A percentile compares a stretch with the other conserved stretches of the same genome.
Evolutionary conservation across 1,140 invertebrate genomes (phyloP).

Genomic region (Drosophila mauritiana): DNA sequence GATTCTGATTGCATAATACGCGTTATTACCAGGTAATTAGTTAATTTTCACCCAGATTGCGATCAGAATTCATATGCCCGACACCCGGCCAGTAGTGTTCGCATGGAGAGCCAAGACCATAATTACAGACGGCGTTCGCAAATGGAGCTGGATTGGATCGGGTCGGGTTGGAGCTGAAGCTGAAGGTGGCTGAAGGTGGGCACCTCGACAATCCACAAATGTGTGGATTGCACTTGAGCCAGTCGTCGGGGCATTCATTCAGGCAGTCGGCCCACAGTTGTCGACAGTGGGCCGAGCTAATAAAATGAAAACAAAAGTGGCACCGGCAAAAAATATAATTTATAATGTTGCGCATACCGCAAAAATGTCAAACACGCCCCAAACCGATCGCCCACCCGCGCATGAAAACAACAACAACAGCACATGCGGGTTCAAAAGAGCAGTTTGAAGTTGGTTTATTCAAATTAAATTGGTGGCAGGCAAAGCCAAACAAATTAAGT

Average conservation of each 20-base stretch:
- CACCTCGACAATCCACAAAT: constrained; percentile 41
- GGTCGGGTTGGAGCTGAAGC: constrained; percentile 9
- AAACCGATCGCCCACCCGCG: constrained; percentile 33
- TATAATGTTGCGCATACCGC: constrained; percentile 71
- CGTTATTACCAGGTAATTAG: constrained; percentile 54
- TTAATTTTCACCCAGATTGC: constrained; percentile 34
- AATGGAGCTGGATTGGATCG: constrained; percentile 62
- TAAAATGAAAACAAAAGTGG: constrained; percentile 65
- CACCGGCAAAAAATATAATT: constrained; percentile 79
- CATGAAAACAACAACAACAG: constrained; percentile 5
- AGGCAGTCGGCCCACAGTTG: constrained; percentile 61
- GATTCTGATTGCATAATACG: constrained; percentile 47
- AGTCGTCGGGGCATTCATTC: constrained; percentile 12
- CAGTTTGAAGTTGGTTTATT: constrained; percentile 63
- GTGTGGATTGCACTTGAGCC: constrained; percentile 74
- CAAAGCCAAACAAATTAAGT: constrained; percentile 73
- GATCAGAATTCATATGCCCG: constrained; percentile 23
- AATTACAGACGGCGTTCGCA: constrained; percentile 51
- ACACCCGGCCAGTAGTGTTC: constrained; percentile 13
- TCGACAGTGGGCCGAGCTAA: constrained; percentile 54
- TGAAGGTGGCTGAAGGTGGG: constrained; percentile 23
- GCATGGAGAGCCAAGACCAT: constrained; percentile 28
- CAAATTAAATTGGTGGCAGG: constrained; percentile 71
- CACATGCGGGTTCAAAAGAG: constrained; percentile 60
- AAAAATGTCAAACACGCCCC: constrained; percentile 78